Evolutionary conservation across 2,797 vertebrate species (phyloP).

Genomic region (Platalea minor): DNA sequence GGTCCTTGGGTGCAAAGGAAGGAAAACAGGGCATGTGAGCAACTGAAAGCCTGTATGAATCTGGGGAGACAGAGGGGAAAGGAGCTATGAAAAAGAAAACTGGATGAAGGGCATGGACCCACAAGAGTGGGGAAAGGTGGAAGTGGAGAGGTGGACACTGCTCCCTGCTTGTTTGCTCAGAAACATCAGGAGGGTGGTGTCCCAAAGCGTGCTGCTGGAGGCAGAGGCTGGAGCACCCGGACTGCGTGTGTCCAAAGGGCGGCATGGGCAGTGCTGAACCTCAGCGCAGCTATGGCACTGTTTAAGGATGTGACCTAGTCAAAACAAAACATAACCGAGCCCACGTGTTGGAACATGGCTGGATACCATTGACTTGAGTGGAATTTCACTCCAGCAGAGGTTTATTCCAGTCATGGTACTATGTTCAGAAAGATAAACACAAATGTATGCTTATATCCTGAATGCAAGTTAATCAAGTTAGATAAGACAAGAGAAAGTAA

Average conservation of each 20-base stretch:
- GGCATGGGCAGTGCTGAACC: background rate
- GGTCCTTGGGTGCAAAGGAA: background rate
- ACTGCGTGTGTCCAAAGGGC: background rate
- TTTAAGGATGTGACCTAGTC: background rate
- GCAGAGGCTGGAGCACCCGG: background rate
- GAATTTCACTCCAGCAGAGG: background rate
- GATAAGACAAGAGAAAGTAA: slow-evolving; percentile 36
- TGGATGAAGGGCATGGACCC: background rate
- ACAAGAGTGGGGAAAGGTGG: background rate
- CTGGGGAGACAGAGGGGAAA: background rate
- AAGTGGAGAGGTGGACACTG: background rate
- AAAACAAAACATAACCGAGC: background rate
- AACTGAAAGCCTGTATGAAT: rapidly evolving
- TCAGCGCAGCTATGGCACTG: background rate
- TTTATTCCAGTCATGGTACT: background rate
- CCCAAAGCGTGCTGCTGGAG: background rate
- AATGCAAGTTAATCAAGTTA: background rate
- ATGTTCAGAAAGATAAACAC: slow-evolving; percentile 9
- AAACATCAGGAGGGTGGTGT: background rate
- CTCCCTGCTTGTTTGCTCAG: background rate
- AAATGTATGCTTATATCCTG: background rate
- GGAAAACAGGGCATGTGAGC: background rate
- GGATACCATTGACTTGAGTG: background rate
- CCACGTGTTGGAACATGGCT: background rate
- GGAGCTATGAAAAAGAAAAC: background rate